These are phyloP conservation scores for Mustelus asterias DNA, from an alignment of 2,113 vertebrate genomes.

Conservation along the genomic window DNA sequence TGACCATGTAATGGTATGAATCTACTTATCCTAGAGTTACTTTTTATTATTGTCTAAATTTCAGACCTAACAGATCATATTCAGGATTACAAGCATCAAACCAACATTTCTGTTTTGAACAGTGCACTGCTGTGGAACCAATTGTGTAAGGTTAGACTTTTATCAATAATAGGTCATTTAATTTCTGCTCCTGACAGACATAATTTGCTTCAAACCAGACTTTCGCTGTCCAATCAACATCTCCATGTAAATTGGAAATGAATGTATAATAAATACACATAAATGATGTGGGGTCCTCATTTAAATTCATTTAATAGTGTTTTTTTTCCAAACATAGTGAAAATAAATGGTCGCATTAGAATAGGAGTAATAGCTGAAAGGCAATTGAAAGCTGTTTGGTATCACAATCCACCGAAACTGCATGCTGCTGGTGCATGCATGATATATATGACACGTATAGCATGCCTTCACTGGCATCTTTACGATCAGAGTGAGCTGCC, in stretches of 20 bases:
- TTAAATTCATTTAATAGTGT: neutral
- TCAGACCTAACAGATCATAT: slow-evolving; percentile 1
- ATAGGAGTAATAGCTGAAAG: neutral
- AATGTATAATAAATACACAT: neutral
- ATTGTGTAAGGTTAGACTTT: neutral
- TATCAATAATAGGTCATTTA: neutral
- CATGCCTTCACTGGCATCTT: no score
- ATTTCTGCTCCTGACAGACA: neutral
- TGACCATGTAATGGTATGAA: neutral
- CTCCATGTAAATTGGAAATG: neutral
- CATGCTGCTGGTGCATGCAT: no score
- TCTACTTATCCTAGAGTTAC: neutral
- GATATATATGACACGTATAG: no score
- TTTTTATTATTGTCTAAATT: neutral
- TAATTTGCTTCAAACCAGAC: slow-evolving; percentile 6
- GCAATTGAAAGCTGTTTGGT: neutral
- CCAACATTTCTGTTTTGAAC: neutral
- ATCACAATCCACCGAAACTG: no score
- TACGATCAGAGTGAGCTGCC: no score
- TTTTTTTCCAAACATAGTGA: neutral
- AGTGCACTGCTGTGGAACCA: neutral
- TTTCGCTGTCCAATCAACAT: neutral
- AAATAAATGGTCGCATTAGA: neutral
- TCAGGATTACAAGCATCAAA: neutral
- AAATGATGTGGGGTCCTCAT: neutral